Conservation (phyloP, 2,113 vertebrate genomes). For the Rhineura floridana region DNA sequence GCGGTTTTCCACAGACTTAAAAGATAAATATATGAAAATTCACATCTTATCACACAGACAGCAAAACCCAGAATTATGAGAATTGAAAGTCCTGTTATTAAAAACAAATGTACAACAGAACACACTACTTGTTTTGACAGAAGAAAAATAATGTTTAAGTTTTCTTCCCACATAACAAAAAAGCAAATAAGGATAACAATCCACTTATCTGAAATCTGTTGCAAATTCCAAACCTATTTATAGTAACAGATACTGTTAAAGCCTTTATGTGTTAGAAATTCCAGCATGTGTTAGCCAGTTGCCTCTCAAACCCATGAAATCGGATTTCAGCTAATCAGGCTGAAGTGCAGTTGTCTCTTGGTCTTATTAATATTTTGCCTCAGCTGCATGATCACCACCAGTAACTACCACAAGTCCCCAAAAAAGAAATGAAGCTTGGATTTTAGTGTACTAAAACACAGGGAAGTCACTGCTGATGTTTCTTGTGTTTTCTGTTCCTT, state of each 20-base stretch:
- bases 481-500: background rate
- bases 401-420: background rate
- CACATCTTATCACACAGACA: conserved; percentile 49
- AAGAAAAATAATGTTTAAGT: background rate
- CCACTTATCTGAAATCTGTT: conserved; percentile 56
- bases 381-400: background rate
- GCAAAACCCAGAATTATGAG: conserved; percentile 41
- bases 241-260: conserved; percentile 63
- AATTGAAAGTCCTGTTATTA: conserved; percentile 32
- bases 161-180: background rate
- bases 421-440: background rate
- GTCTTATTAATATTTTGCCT: background rate
- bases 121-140: background rate
- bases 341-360: conserved; percentile 23
- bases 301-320: conserved; percentile 54
- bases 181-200: conserved; percentile 32
- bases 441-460: background rate
- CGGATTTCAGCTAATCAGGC: background rate
- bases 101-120: conserved; percentile 17
- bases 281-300: conserved; percentile 40
- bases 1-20: conserved; percentile 46
- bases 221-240: conserved; percentile 57
- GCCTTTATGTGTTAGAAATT: conserved; percentile 49
- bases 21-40: conserved; percentile 47
- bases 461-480: background rate